These are phyloP conservation scores for Glaucidium brasilianum DNA, from an alignment of 2,113 vertebrate species.

Conservation along the genomic window DNA sequence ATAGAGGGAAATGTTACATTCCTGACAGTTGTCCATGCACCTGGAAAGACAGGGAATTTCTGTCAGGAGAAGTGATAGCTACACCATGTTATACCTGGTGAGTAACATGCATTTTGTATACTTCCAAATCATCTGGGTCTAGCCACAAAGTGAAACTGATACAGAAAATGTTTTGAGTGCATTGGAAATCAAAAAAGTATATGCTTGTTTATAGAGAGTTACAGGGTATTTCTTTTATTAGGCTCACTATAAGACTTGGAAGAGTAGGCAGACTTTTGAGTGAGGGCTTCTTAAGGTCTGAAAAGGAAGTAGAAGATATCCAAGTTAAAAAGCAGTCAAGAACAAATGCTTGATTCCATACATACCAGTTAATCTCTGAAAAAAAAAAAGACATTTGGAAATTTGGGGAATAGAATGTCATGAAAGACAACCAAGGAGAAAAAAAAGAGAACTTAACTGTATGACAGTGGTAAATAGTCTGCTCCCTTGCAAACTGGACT, in stretches of 20 bases:
- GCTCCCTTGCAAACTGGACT: background rate
- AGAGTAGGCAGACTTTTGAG: background rate
- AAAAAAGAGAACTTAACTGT: background rate
- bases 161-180: background rate
- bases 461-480: background rate
- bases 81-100: slow-evolving; percentile 95
- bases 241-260: background rate
- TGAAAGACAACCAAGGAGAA: background rate
- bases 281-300: background rate
- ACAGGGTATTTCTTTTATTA: background rate
- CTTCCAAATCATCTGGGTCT: background rate
- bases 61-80: slow-evolving; percentile 91
- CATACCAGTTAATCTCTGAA: background rate
- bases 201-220: background rate
- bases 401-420: background rate
- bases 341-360: background rate
- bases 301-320: background rate
- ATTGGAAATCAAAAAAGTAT: background rate
- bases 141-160: background rate
- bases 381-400: background rate
- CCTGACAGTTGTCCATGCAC: slow-evolving; percentile 95
- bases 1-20: slow-evolving; percentile 91
- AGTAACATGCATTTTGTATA: background rate
- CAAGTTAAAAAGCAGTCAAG: background rate
- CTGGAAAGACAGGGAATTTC: slow-evolving; percentile 94